phyloP scores from a whole-genome alignment of 1,140 invertebrate species.

The Drosophila obscura region DNA sequence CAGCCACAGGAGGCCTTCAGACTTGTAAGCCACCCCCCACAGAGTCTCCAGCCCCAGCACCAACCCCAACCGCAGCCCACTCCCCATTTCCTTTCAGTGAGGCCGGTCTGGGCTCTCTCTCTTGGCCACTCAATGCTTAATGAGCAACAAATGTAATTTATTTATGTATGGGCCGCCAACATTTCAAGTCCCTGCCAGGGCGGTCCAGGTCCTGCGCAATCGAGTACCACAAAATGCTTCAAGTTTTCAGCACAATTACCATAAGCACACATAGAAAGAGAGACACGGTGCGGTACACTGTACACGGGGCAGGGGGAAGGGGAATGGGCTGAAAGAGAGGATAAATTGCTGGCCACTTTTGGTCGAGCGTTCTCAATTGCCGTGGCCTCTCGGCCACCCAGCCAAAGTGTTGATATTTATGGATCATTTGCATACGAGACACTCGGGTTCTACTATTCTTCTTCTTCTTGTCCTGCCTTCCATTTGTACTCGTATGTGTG shows the following conservation, averaged over 20 bases:
- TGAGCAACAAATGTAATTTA: conserved; percentile 82
- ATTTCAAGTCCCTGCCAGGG: conserved; percentile 46
- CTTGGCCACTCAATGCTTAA: conserved; percentile 78
- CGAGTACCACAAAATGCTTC: conserved; percentile 71
- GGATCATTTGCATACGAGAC: conserved; percentile 77
- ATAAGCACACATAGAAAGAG: conserved; percentile 66
- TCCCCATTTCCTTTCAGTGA: no score
- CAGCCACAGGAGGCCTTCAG: conserved; percentile 15
- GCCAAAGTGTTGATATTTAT: conserved; percentile 81
- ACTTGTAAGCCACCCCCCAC: conserved; percentile 7
- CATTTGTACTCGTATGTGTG: conserved; percentile 43
- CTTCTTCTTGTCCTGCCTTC: not conserved
- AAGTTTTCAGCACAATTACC: conserved; percentile 82
- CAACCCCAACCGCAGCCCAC: no score
- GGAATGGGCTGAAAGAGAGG: conserved; percentile 16
- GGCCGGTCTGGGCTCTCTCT: conserved; percentile 15
- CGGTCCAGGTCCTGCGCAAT: conserved; percentile 21
- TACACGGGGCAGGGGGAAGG: not conserved
- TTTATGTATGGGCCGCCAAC: conserved; percentile 62
- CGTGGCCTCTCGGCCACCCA: conserved; percentile 14
- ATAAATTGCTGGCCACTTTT: conserved; percentile 76
- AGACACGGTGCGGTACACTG: not conserved
- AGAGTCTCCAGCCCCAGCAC: not conserved
- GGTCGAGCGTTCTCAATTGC: conserved; percentile 66
- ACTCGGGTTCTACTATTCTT: conserved; percentile 8